Evolutionary conservation across 2,888 invertebrate species (phyloP), one percentile per base, ranked within the genome.

Genomic region (Gari tellinella): DNA sequence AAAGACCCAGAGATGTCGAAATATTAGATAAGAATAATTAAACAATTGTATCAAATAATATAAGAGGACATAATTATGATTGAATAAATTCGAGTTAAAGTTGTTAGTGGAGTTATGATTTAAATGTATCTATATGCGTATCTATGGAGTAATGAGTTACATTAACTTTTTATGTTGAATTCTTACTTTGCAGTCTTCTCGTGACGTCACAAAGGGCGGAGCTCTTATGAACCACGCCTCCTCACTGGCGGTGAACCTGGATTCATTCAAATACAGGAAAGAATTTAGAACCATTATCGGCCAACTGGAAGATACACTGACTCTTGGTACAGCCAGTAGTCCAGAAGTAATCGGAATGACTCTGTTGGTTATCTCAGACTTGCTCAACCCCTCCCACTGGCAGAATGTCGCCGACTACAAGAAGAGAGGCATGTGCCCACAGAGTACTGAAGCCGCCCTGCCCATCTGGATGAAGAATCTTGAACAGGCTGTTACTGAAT

Each of bases 331-430:
- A 37, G 69, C 53, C 7, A 41, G 65, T 7, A 55, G 49, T 38
- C 79, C 79, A 21, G 79, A 79, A 60, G 75, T 75, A 17, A 79
- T 79, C 17, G 79, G 75, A 10, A 57, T 46, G 48, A 21, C 46
- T 3, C 2, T 72, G 57, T 14, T 58, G 12, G 68, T 72, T 7
- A 65, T 77, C 19, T 72, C 72, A n/a, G 79, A 79, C 21, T 51
- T 79, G 65, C 48, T 79, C 10, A 72, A 66, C 25, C 23, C 58
- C 45, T 49, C 69, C 14, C 66, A 72, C 52, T 79, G 79, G 79
- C 79, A 79, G 49, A 65, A 72, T 37, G 58, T 79, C 23, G 65
- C 40, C 43, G 75, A 75, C 43, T 75, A 69, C 63, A 62, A 70
- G 41, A 40, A 51, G 17, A 48, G 75, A 43, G 79, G 79, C 21